Conservation (phyloP, 2,888 invertebrate genomes). For the Drosophila flavopinicola region DNA sequence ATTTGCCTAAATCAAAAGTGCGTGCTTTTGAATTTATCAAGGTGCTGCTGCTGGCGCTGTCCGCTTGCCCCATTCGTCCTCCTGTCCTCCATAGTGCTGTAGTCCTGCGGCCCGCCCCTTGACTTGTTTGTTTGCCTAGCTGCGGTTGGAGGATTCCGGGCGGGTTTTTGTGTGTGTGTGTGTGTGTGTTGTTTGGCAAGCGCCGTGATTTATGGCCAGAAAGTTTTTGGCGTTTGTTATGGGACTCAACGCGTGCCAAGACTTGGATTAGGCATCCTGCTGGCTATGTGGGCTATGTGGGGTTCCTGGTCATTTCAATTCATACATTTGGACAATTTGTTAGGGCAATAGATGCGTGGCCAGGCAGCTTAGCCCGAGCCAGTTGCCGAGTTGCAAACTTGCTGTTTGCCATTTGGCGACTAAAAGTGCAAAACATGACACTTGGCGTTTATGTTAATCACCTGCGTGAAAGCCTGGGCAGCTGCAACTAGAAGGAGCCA, state of each 20-base stretch:
- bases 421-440: conserved; percentile 74
- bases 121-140: conserved; percentile 61
- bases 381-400: conserved; percentile 11
- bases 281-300: conserved; percentile 1
- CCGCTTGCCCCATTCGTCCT: conserved; percentile 13
- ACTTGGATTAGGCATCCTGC: conserved; percentile 55
- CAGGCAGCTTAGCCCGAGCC: conserved; percentile 40
- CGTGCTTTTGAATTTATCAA: conserved; percentile 79
- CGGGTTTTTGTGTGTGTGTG: conserved; percentile 34
- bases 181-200: conserved; percentile 73
- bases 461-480: conserved; percentile 83
- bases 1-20: conserved; percentile 79
- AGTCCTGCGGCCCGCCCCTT: conserved; percentile 12
- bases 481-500: conserved; percentile 64
- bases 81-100: too few relatives aligned
- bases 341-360: conserved; percentile 49
- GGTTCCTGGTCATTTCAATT: conserved; percentile 53
- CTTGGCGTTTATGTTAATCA: conserved; percentile 84
- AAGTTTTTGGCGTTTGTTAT: conserved; percentile 69
- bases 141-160: conserved; percentile 59
- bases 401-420: conserved; percentile 42
- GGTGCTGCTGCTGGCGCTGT: conserved; percentile 53
- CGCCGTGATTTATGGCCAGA: conserved; percentile 83
- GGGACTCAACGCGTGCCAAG: conserved; percentile 72
- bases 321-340: conserved; percentile 65